Percentiles rank a stretch among this genome's conserved stretches.
Conservation (phyloP, 1,140 invertebrate genomes). For the Ceratosolen solmsi region DNA sequence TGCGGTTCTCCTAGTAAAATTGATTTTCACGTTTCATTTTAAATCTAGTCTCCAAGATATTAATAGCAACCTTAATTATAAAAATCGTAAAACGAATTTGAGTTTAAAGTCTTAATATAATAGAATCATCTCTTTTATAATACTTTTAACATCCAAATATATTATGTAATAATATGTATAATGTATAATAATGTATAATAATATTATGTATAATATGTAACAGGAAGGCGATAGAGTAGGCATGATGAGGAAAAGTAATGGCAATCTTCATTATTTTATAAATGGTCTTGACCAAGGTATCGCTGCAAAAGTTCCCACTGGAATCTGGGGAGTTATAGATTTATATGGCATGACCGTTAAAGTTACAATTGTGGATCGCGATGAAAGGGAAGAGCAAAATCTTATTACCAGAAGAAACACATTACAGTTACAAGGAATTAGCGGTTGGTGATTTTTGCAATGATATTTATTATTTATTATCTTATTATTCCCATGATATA, state of each 20-base stretch:
- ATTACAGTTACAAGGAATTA: slow-evolving; percentile 69
- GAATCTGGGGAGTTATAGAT: slow-evolving; percentile 94
- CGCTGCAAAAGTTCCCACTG: slow-evolving; percentile 84
- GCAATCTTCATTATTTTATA: slow-evolving; percentile 93
- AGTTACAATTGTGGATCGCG: slow-evolving; percentile 87
- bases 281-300: slow-evolving; percentile 95
- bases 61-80: no score
- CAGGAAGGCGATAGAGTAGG: slow-evolving; percentile 91
- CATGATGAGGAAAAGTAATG: slow-evolving; percentile 86
- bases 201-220: no score
- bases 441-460: background rate
- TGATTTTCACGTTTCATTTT: no score
- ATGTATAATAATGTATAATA: no score
- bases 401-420: slow-evolving; percentile 81
- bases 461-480: background rate
- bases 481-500: background rate
- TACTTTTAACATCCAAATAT: no score
- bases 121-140: no score
- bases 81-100: no score
- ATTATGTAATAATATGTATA: no score
- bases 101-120: no score
- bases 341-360: slow-evolving; percentile 98
- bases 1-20: no score
- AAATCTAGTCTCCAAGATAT: no score
- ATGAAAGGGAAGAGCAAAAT: slow-evolving; percentile 86